Conservation (phyloP, 53 echinoderm and acorn worm genomes). For the Crossaster papposus region DNA sequence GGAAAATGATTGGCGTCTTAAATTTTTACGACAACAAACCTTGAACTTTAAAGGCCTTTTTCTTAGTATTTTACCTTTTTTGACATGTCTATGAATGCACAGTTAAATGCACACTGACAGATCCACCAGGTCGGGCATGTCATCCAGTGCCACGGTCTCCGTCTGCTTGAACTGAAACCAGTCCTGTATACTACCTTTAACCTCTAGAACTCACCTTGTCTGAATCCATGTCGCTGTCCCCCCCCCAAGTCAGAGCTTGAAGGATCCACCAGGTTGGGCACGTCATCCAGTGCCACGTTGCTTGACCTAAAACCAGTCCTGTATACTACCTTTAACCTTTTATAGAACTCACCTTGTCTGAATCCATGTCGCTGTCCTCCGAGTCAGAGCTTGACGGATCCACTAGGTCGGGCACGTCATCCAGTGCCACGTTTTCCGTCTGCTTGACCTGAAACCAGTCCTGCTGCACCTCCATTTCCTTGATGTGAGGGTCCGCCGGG, state of each 20-base stretch:
- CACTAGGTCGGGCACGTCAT: slow-evolving; percentile 66
- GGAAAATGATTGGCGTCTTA: too few species aligned
- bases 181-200: not conserved
- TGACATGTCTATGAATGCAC: too few species aligned
- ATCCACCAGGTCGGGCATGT: slow-evolving; percentile 67
- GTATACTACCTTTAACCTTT: not conserved
- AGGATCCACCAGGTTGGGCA: slow-evolving; percentile 64
- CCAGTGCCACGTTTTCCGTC: slow-evolving; percentile 1
- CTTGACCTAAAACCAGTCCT: slow-evolving; percentile 28
- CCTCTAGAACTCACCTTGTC: slow-evolving; percentile 23
- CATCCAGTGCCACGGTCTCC: slow-evolving; percentile 8
- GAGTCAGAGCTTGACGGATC: slow-evolving; percentile 62
- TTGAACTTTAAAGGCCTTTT: too few species aligned
- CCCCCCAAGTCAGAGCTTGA: slow-evolving; percentile 57
- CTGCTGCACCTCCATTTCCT: slow-evolving; percentile 65
- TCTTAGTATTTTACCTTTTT: too few species aligned
- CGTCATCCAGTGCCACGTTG: slow-evolving; percentile 28
- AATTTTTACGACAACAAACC: too few species aligned
- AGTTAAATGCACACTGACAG: not conserved
- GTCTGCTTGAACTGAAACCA: slow-evolving; percentile 33
- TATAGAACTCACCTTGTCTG: slow-evolving; percentile 26
- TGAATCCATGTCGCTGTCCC: slow-evolving; percentile 23
- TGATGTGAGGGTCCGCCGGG: slow-evolving; percentile 4
- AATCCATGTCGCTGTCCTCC: slow-evolving; percentile 35
- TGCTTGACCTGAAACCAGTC: slow-evolving; percentile 35